Conservation (phyloP, 1,140 invertebrate genomes). For the Drosophila pectinifera region DNA sequence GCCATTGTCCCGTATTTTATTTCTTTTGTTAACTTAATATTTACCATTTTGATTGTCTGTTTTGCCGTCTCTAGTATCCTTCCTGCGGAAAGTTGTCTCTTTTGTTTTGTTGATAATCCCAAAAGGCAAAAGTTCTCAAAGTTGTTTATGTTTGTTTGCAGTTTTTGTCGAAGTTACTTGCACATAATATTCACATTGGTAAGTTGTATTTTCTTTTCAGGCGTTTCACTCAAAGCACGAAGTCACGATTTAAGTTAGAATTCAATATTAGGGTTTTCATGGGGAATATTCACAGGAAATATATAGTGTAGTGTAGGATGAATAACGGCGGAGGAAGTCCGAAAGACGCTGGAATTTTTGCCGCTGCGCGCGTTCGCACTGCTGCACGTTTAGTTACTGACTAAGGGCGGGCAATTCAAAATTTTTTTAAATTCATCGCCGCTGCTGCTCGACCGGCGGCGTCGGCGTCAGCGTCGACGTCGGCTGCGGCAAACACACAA, state of each 20-base stretch:
- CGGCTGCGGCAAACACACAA: conserved; percentile 77
- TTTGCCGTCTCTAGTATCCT: conserved; percentile 49
- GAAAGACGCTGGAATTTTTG: conserved; percentile 36
- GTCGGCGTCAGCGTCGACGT: conserved; percentile 54
- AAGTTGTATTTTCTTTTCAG: conserved; percentile 12
- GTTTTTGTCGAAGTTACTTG: conserved; percentile 13
- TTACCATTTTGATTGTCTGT: conserved; percentile 73
- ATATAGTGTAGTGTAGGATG: neutral
- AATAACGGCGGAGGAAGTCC: conserved; percentile 12
- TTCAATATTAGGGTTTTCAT: conserved; percentile 11
- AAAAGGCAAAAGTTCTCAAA: conserved; percentile 28
- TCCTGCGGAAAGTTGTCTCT: conserved; percentile 44
- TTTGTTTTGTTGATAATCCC: conserved; percentile 46
- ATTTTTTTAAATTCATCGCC: conserved; percentile 84
- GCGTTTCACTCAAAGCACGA: conserved; percentile 26
- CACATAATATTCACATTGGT: conserved; percentile 42
- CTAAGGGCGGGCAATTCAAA: conserved; percentile 85
- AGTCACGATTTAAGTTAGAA: conserved; percentile 7
- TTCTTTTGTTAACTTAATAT: conserved; percentile 17
- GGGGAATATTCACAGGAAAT: neutral
- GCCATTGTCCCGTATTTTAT: no score
- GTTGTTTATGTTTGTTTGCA: conserved; percentile 19
- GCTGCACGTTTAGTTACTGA: conserved; percentile 84
- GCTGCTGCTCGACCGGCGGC: conserved; percentile 37
- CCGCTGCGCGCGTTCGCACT: conserved; percentile 78